Evolutionary conservation across 2,113 vertebrate genomes (phyloP).

Genomic region (Mungos mungo): DNA sequence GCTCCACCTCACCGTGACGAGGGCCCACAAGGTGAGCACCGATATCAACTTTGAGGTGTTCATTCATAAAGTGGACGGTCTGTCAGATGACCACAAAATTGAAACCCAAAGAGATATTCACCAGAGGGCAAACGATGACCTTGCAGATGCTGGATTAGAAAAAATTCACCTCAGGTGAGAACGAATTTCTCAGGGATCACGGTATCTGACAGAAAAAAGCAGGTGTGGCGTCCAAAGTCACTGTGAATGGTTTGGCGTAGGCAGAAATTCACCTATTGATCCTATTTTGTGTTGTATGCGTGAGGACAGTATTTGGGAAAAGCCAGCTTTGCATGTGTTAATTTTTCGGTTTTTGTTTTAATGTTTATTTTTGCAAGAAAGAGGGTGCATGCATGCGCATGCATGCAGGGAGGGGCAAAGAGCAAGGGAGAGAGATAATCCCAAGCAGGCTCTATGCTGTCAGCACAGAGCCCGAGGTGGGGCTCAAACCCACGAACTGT

Average conservation of each 20-base stretch:
- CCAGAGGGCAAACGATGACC: constrained; percentile 94
- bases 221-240: background rate
- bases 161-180: constrained; percentile 94
- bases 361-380: no score
- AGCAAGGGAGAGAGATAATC: no score
- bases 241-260: background rate
- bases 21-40: constrained; percentile 95
- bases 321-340: background rate
- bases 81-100: constrained; percentile 96
- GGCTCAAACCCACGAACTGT: no score
- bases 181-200: background rate
- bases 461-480: no score
- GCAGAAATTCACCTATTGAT: background rate
- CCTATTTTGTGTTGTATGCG: background rate
- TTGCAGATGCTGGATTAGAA: constrained; percentile 92
- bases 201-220: background rate
- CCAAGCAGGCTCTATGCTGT: no score
- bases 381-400: no score
- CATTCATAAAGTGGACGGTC: constrained; percentile 97
- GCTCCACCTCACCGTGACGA: constrained; percentile 94
- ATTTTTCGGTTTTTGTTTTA: background rate
- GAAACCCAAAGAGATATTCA: constrained; percentile 97
- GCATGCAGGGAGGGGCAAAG: no score
- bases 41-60: constrained; percentile 98
- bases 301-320: background rate